A percentile compares a stretch with the other conserved stretches of the same genome.
These are phyloP conservation scores for Boulengeromyrus knoepffleri DNA, from an alignment of 2,113 vertebrate genomes.

Conservation along the genomic window DNA sequence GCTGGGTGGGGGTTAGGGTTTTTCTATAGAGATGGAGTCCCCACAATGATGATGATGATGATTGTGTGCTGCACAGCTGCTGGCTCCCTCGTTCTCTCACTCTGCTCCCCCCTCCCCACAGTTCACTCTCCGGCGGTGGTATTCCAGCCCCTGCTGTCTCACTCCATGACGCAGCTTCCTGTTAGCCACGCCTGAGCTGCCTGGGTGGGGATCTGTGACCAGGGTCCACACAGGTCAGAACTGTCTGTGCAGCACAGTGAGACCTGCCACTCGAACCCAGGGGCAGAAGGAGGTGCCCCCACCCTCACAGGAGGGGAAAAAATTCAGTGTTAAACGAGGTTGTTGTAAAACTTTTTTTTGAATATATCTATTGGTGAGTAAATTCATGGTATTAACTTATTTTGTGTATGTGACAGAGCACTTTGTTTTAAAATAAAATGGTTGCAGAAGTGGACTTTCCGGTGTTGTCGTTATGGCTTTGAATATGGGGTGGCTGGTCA, in stretches of 20 bases:
- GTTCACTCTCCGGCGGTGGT: conserved; percentile 54
- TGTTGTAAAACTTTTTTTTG: conserved; percentile 46
- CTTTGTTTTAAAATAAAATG: conserved; percentile 62
- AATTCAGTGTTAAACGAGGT: conserved; percentile 27
- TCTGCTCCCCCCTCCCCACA: conserved; percentile 18
- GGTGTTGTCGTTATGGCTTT: neutral
- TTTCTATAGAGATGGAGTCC: too few species aligned
- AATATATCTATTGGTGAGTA: conserved; percentile 52
- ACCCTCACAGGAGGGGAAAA: conserved; percentile 6
- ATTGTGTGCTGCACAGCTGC: neutral
- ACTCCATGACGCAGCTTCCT: conserved; percentile 56
- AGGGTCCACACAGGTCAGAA: conserved; percentile 18
- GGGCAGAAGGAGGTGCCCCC: conserved; percentile 28
- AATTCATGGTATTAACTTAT: conserved; percentile 61
- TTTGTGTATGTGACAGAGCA: conserved; percentile 52
- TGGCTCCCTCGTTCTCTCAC: neutral
- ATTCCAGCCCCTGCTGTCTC: conserved; percentile 57
- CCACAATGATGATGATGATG: too few species aligned
- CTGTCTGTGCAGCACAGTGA: neutral
- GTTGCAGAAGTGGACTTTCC: conserved; percentile 39
- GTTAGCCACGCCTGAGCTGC: conserved; percentile 51
- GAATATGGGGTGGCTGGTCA: neutral
- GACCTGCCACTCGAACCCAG: neutral
- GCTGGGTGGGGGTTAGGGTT: too few species aligned
- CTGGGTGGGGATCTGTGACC: neutral